Percentiles rank a stretch among this genome's conserved stretches.
phyloP scores from a whole-genome alignment of 2,888 invertebrate species.

The Thysanoteuthis rhombus region DNA sequence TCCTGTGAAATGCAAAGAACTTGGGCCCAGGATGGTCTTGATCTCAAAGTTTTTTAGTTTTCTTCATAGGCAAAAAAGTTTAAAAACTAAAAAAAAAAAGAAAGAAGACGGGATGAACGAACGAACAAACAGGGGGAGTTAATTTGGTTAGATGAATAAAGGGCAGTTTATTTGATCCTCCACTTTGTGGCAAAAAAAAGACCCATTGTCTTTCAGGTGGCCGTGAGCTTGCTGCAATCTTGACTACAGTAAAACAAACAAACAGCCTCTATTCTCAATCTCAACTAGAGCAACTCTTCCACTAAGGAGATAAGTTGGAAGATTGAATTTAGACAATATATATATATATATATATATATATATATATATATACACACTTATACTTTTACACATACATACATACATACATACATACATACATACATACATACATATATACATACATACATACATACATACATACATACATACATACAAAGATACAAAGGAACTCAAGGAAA shows the following conservation, averaged over 20 bases:
- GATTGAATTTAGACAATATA: background rate
- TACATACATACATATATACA: too few species aligned
- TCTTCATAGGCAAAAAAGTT: background rate
- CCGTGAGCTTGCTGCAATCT: background rate
- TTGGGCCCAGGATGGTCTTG: conserved; percentile 12
- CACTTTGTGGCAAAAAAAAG: background rate
- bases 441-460: too few species aligned
- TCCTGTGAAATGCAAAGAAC: conserved; percentile 12
- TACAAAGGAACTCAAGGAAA: background rate
- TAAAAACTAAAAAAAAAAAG: background rate
- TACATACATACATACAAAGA: too few species aligned
- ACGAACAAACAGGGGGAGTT: background rate
- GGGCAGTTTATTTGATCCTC: conserved; percentile 12
- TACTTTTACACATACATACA: too few species aligned
- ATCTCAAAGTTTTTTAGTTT: conserved; percentile 12
- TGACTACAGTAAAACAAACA: conserved; percentile 12
- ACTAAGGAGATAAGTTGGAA: background rate
- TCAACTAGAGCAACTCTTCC: background rate
- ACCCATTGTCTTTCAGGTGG: background rate
- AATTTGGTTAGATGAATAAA: conserved; percentile 12
- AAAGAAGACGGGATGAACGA: background rate
- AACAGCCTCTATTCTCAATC: conserved; percentile 12
- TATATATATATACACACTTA: too few species aligned
- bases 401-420: too few species aligned
- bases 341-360: too few species aligned